Conservation (phyloP, 2,113 vertebrate species). For the Burhinus oedicnemus region DNA sequence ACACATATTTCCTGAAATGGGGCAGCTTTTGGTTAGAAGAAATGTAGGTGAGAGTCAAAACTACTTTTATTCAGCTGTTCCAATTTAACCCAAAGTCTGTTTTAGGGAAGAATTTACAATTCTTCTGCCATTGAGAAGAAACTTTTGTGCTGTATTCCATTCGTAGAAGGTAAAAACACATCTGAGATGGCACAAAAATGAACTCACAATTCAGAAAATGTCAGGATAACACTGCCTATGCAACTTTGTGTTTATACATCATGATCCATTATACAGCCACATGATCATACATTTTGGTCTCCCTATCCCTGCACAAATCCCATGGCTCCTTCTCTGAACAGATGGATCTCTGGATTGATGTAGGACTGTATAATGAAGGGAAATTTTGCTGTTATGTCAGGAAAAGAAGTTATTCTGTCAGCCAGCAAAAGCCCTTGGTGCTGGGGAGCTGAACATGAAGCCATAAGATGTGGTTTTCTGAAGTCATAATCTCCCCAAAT, state of each 20-base stretch:
- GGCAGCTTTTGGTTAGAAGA: background rate
- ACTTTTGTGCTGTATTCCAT: background rate
- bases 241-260: background rate
- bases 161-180: background rate
- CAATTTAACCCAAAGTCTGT: background rate
- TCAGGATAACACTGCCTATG: background rate
- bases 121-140: background rate
- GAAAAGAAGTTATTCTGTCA: background rate
- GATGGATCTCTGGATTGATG: background rate
- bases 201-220: background rate
- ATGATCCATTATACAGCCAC: background rate
- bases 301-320: background rate
- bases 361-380: background rate
- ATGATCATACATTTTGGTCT: background rate
- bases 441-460: background rate
- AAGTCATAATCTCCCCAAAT: background rate
- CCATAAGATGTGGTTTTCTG: background rate
- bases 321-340: background rate
- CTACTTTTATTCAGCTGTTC: background rate
- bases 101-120: background rate
- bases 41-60: background rate
- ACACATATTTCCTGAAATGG: background rate
- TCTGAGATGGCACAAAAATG: background rate
- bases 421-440: background rate
- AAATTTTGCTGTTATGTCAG: background rate